phyloP scores from a whole-genome alignment of 1,140 invertebrate species.

The Dysdera silvatica region DNA sequence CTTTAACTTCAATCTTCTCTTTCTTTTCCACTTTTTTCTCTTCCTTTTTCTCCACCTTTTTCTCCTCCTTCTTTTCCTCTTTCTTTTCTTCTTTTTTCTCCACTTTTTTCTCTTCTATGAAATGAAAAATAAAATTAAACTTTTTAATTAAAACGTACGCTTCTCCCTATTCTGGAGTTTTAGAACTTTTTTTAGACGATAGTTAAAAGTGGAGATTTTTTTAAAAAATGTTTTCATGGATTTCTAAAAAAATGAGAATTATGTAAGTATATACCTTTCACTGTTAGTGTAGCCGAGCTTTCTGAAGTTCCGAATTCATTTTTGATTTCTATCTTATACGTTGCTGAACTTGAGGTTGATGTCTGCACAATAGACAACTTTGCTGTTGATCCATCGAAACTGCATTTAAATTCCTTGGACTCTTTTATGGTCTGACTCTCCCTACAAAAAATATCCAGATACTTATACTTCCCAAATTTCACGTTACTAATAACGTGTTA shows the following conservation, averaged over 20 bases:
- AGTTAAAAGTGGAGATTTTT: too few species aligned
- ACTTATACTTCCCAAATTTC: not conserved
- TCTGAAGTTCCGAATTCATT: conserved; percentile 78
- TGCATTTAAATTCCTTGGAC: conserved; percentile 57
- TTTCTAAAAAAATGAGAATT: not conserved
- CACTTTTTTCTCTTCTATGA: conserved; percentile 30
- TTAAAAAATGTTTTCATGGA: not conserved
- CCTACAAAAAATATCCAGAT: conserved; percentile 10
- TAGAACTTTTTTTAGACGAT: too few species aligned
- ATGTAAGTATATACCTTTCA: conserved; percentile 49
- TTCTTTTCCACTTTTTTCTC: conserved; percentile 39
- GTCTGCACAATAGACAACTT: conserved; percentile 62
- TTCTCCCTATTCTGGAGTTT: too few species aligned
- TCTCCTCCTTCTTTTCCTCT: conserved; percentile 38
- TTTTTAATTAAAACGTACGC: not conserved
- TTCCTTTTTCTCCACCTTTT: conserved; percentile 37
- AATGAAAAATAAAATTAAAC: not conserved
- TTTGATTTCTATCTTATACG: conserved; percentile 67
- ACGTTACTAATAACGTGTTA: not conserved
- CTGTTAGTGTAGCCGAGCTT: conserved; percentile 62
- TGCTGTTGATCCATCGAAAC: conserved; percentile 72
- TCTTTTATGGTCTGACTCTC: conserved; percentile 63
- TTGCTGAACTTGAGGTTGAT: conserved; percentile 60
- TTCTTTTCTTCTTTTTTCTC: conserved; percentile 36
- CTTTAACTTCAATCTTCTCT: conserved; percentile 49